phyloP scores from a whole-genome alignment of 2,888 invertebrate genomes.

The Spialia ferax region DNA sequence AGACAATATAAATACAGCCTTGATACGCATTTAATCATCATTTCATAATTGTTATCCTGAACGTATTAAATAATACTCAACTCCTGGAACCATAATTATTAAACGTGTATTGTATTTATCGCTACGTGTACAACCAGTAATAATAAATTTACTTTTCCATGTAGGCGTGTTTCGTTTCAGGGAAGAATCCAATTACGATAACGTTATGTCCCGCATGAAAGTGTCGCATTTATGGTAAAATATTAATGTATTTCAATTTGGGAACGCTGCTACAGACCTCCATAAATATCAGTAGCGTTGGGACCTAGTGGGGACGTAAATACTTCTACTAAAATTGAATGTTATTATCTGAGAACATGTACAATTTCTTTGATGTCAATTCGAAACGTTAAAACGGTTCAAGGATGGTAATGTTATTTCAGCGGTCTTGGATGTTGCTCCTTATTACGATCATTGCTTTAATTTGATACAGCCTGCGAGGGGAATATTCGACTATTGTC shows the following conservation, averaged over 20 bases:
- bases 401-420: slow-evolving; percentile 30
- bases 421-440: not conserved
- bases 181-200: slow-evolving; percentile 85
- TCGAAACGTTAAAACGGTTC: slow-evolving; percentile 30
- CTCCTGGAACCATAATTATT: slow-evolving; percentile 21
- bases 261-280: slow-evolving; percentile 81
- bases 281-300: slow-evolving; percentile 81
- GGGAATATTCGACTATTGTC: not conserved
- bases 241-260: slow-evolving; percentile 87
- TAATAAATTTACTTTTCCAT: slow-evolving; percentile 44
- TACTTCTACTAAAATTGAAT: slow-evolving; percentile 83
- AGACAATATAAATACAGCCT: no score
- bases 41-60: not conserved
- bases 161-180: slow-evolving; percentile 63
- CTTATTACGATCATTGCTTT: slow-evolving; percentile 9
- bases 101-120: slow-evolving; percentile 29
- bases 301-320: slow-evolving; percentile 76
- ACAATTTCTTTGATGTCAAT: slow-evolving; percentile 45
- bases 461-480: slow-evolving; percentile 14
- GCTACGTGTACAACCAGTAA: slow-evolving; percentile 32
- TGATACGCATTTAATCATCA: no score
- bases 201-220: slow-evolving; percentile 84
- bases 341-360: slow-evolving; percentile 75
- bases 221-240: slow-evolving; percentile 86
- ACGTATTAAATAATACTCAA: not conserved